Percentiles rank a stretch among this genome's conserved stretches.
Evolutionary conservation across 2,888 invertebrate species (phyloP).

Genomic region (Cosmia trapezina): DNA sequence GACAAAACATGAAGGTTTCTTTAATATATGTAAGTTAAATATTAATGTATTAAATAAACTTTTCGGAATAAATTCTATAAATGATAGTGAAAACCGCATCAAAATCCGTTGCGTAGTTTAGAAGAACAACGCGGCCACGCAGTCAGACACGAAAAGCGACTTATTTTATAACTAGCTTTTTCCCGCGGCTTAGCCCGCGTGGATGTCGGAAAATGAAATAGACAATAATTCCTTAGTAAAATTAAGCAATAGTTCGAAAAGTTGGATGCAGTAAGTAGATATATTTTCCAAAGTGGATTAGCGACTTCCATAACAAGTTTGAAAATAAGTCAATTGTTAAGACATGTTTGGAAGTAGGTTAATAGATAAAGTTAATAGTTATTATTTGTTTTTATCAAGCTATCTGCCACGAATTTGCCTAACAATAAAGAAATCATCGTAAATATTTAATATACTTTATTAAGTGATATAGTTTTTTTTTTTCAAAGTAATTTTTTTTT

Average conservation of each 20-base stretch:
- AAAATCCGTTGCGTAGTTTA: too few relatives aligned
- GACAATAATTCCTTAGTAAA: background rate
- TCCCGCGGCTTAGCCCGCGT: too few relatives aligned
- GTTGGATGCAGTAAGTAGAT: constrained; percentile 5
- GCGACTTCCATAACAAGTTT: constrained; percentile 26
- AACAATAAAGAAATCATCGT: background rate
- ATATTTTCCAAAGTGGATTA: constrained; percentile 36
- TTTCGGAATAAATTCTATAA: too few relatives aligned
- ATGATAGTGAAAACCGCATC: too few relatives aligned
- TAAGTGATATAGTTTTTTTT: background rate
- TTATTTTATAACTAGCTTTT: too few relatives aligned
- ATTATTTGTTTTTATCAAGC: constrained; percentile 31
- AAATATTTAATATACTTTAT: background rate
- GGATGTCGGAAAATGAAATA: background rate
- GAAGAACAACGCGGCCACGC: too few relatives aligned
- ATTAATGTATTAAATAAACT: too few relatives aligned
- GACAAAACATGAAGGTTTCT: too few relatives aligned
- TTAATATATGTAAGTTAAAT: too few relatives aligned
- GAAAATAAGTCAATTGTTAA: constrained; percentile 41
- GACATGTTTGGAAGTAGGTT: constrained; percentile 40
- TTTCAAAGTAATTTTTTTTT: background rate
- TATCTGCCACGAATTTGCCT: background rate
- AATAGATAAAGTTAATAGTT: constrained; percentile 41
- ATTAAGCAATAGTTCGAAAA: background rate
- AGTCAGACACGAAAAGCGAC: too few relatives aligned